A percentile compares a stretch with the other conserved stretches of the same genome.
Conservation (phyloP, 2,888 invertebrate genomes). For the Rapana venosa region DNA sequence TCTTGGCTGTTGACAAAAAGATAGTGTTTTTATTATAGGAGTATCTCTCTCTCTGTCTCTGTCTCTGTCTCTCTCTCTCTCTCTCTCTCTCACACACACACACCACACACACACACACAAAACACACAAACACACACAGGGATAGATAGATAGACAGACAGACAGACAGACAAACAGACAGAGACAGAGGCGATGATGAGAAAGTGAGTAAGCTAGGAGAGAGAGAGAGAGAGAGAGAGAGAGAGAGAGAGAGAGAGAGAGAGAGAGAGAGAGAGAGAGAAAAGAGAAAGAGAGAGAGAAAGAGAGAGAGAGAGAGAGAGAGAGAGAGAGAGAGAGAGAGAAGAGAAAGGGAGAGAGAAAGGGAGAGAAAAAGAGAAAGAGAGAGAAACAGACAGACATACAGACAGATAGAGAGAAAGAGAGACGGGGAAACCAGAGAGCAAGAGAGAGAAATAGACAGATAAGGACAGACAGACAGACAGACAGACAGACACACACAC, state of each 20-base stretch:
- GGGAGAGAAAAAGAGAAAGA: not conserved
- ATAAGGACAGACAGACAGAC: no score
- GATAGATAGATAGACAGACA: not conserved
- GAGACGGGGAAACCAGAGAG: no score
- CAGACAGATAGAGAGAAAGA: not conserved
- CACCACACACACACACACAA: not conserved
- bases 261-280: slow-evolving; percentile 10
- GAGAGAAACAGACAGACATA: not conserved
- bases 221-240: no score
- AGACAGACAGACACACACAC: no score
- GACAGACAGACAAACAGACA: not conserved
- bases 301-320: slow-evolving; percentile 11
- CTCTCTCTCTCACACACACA: not conserved
- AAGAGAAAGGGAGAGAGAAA: not conserved
- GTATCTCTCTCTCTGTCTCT: not conserved
- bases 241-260: not conserved
- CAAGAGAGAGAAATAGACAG: no score
- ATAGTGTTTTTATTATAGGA: no score
- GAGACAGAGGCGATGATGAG: no score
- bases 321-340: not conserved
- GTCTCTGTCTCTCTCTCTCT: not conserved
- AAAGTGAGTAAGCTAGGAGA: no score
- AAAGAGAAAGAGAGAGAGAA: not conserved
- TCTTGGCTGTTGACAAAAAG: no score
- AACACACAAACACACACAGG: not conserved